Percentiles rank a stretch among this genome's conserved stretches.
Conservation (phyloP, 2,888 invertebrate genomes). For the Nymphalis c-album region DNA sequence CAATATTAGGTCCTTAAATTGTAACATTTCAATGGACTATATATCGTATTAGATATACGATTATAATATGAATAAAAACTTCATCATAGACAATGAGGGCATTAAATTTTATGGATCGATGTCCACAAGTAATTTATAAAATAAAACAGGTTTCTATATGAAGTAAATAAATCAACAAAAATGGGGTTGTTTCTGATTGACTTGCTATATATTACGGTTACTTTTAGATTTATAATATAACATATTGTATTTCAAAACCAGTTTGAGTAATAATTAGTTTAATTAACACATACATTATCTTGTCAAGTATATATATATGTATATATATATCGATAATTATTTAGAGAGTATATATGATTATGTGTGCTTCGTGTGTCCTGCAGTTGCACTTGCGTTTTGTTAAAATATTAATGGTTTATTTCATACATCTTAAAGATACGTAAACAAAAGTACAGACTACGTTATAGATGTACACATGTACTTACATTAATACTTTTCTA, state of each 20-base stretch:
- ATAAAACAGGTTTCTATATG: slow-evolving; percentile 9
- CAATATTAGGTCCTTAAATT: no score
- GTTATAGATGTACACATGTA: no score
- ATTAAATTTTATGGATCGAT: slow-evolving; percentile 1
- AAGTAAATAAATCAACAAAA: slow-evolving; percentile 22
- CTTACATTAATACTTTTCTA: no score
- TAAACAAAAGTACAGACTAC: no score
- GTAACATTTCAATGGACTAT: no score
- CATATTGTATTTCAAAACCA: slow-evolving; percentile 13
- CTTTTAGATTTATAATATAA: slow-evolving; percentile 24
- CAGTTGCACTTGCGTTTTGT: no score
- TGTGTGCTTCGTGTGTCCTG: no score
- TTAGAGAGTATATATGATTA: background rate
- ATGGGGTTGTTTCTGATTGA: slow-evolving; percentile 27
- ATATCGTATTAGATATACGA: no score
- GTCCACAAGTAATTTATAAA: slow-evolving; percentile 5
- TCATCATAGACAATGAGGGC: background rate
- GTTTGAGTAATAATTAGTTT: slow-evolving; percentile 25
- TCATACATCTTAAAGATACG: no score
- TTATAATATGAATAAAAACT: background rate
- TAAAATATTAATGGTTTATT: no score
- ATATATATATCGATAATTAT: background rate
- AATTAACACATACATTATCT: slow-evolving; percentile 11
- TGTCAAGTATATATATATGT: no score
- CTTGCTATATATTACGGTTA: slow-evolving; percentile 8